Percentiles rank a stretch among this genome's conserved stretches.
phyloP scores from a whole-genome alignment of 2,888 invertebrate genomes.

The Saturnia japonica region DNA sequence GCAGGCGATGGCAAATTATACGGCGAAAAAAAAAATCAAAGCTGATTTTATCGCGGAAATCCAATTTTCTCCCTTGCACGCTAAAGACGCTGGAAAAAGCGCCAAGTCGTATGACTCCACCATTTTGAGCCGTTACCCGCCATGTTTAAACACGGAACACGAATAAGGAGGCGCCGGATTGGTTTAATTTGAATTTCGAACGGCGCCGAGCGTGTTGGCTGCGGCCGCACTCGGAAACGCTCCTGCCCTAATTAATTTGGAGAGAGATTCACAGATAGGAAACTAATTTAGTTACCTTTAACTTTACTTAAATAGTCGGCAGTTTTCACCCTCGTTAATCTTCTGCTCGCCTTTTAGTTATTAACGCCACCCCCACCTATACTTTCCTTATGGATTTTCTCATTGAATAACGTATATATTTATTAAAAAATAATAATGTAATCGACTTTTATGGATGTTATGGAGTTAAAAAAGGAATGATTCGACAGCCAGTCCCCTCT shows the following conservation, averaged over 20 bases:
- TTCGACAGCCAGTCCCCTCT: no score
- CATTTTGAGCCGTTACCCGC: slow-evolving; percentile 77
- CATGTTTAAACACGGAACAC: slow-evolving; percentile 78
- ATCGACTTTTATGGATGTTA: not conserved
- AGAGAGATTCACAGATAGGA: slow-evolving; percentile 75
- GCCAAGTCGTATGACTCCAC: slow-evolving; percentile 80
- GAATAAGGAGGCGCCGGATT: slow-evolving; percentile 82
- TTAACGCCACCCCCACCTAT: slow-evolving; percentile 60
- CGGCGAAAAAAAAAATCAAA: slow-evolving; percentile 71
- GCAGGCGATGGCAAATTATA: slow-evolving; percentile 68
- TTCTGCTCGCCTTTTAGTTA: slow-evolving; percentile 53
- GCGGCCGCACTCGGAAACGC: slow-evolving; percentile 54
- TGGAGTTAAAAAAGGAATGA: not conserved
- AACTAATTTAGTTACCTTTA: slow-evolving; percentile 78
- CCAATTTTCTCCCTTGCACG: slow-evolving; percentile 82
- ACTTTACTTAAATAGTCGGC: slow-evolving; percentile 69
- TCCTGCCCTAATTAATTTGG: slow-evolving; percentile 77
- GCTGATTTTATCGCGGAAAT: slow-evolving; percentile 82
- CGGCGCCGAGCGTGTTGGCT: slow-evolving; percentile 66
- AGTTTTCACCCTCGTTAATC: slow-evolving; percentile 72
- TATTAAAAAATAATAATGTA: not conserved
- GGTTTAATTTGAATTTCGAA: slow-evolving; percentile 82
- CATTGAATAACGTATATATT: not conserved
- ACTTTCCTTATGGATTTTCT: slow-evolving; percentile 24
- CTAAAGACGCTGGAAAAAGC: slow-evolving; percentile 81